phyloP scores from a whole-genome alignment of 2,113 vertebrate species.

The Etia nguti region DNA sequence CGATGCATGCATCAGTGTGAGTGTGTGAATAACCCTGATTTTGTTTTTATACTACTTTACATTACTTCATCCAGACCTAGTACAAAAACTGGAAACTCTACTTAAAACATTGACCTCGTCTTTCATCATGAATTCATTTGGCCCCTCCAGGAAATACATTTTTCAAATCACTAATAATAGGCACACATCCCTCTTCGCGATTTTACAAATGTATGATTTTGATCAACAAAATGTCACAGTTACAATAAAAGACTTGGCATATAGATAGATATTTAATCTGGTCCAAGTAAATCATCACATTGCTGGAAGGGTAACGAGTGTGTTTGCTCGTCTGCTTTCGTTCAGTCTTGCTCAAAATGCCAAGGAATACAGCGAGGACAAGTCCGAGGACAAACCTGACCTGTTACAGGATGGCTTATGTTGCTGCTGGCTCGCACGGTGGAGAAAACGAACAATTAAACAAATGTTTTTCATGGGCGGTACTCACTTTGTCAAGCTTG shows the following conservation, averaged over 20 bases:
- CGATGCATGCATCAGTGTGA: background rate
- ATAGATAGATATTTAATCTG: background rate
- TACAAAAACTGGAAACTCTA: background rate
- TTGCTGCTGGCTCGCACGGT: background rate
- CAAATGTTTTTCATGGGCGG: constrained; percentile 39
- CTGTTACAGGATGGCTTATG: background rate
- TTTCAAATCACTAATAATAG: accelerated
- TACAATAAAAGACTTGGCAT: background rate
- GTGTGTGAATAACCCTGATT: background rate
- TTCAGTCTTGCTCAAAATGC: background rate
- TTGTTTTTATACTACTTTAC: accelerated
- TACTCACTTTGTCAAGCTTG: constrained; percentile 97
- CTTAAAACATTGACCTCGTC: background rate
- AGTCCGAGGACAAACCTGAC: background rate
- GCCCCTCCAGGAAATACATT: background rate
- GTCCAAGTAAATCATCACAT: background rate
- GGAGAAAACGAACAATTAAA: constrained; percentile 40
- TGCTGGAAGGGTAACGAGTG: background rate
- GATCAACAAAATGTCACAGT: background rate
- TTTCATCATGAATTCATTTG: background rate
- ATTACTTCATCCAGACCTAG: background rate
- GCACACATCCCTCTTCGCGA: accelerated
- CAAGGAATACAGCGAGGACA: background rate
- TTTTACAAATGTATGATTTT: background rate
- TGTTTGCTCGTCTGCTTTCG: background rate